Evolutionary conservation across 2,797 vertebrate species (phyloP), one percentile per base, ranked within the genome.

Genomic region (Amniataba percoides): DNA sequence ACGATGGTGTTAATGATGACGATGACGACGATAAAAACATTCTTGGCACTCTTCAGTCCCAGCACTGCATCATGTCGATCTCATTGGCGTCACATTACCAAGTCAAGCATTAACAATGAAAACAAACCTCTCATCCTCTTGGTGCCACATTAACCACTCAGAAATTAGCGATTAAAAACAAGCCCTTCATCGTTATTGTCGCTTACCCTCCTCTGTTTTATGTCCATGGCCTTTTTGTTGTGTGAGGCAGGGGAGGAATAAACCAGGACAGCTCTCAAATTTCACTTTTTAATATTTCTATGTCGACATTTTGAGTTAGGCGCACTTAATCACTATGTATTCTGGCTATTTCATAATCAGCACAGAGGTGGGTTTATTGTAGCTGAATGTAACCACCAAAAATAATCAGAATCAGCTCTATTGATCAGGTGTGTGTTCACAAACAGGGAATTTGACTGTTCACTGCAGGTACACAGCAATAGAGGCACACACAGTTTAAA

Each of bases 1-100:
- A 57, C n/a, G 40, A 39, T 78, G 78, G 71, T 84, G 71, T 31
- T 31, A 31, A 31, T 31, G 27, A 31, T 31, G 27, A 78, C 65
- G 80, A 36, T 49, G 42, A 25, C 15, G 78, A 70, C 77, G 80
- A 74, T 76, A 69, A 78, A 65, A 77, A 21, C 80, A 80, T 79
- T 90, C 75, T 81, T 86, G 80, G 70, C 75, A 42, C 39, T 48
- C 42, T 56, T 48, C 7, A 74, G 23, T 31, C 43, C 43, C 34
- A 36, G 25, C 40, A 65, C 67, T 71, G 72, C 71, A 63, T 87
- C 73, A 71, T 77, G 81, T 83, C 80, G 80, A 87, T 82, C 57
- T 46, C 48, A 31, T 49, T 64, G 64, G 76, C 7, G 0, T 90
- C 71, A 45, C 23, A 42, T 80, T 57, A 75, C 77, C 18, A 45